Evolutionary conservation across 1,140 invertebrate genomes (phyloP), one percentile per base, ranked within the genome.

Genomic region (Temnothorax curvispinosus): DNA sequence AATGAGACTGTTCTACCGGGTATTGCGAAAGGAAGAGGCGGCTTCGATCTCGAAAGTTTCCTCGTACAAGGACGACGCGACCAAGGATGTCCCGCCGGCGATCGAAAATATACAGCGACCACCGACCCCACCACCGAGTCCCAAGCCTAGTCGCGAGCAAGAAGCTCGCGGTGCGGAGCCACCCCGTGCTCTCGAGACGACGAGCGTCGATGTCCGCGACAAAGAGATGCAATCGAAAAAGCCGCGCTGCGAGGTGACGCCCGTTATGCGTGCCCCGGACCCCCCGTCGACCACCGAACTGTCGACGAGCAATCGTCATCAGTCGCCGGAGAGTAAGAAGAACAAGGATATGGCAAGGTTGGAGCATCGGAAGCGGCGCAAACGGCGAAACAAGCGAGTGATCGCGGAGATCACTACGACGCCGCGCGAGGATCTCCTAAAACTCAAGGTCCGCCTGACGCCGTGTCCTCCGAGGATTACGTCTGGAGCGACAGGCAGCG

Each of bases 371-470:
- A 95, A 95, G 77, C 88, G 92, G 1, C 94, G 88, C 60, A 94
- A 93, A 50, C 94, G 94, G 27, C 90, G 93, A 8, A 95, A 94
- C 56, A 95, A 95, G 38, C 91, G 94, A 0, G 93, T 95, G 2
- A 95, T 95, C 7, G 94, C 94, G 2, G 94, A 95, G 41, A 95
- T 95, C 21, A 95, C 94, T 0, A 94, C 94, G 0, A 94, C 91
- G 5, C 94, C 94, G 7, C 81, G 93, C 7, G 94, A 95, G 44
- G 94, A 95, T 77, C 71, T 95, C 41, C 50, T 95, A 0, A 95
- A 95, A 56, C 41, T 95, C 8, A 95, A 95, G 65, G 93, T 95
- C 0, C 87, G 94, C 2, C 71, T 95, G 47, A 95, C 94, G 0
- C 94, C 94, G 0, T 93, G 93, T 77, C 94, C 94, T 2, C 92